Evolutionary conservation across 2,113 vertebrate species (phyloP), one percentile per base, ranked within the genome.

Genomic region (Polyodon spathula): DNA sequence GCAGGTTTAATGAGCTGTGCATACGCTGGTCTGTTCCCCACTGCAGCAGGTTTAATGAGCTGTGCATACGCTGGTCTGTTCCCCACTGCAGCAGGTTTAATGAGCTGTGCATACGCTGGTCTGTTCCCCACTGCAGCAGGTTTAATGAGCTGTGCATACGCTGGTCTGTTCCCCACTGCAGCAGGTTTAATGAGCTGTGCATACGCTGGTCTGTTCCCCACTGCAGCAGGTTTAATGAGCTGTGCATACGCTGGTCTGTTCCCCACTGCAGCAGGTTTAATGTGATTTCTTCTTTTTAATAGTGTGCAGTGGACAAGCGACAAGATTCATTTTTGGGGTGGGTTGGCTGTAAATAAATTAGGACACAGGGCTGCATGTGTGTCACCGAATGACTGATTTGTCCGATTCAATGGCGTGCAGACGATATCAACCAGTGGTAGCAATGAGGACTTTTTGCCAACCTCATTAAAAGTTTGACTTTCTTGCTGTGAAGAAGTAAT

Each of bases 331-430:
- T 37, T 17, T 44, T 67, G 52, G 38, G 59, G 65, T 55, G 62
- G 65, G 67, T 73, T 66, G 68, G 43, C 71, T 66, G 65, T 56
- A 41, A 64, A 62, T 71, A 54, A 63, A 64, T 65, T 61, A 63
- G 66, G 62, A 52, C 59, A 56, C 61, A 56, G 65, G 58, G 54
- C 54, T 62, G 60, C 27, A 64, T 56, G n/a, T 62, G 62, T 37
- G 2, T 40, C 54, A 55, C 54, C 1, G 6, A 6, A 8, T 6
- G 17, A 55, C 6, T 3, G 58, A 46, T n/a, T 10, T 44, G 50
- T 44, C 41, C 8, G 44, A 37, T 38, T 37, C 16, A 14, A 11
- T 8, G 16, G 56, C 4, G 4, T 38, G 48, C 8, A 11, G 40
- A 8, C 6, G 2, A 15, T 10, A 39, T 39, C 40, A 12, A 4